Conservation (phyloP, 2,113 vertebrate genomes). For the Micromys minutus region DNA sequence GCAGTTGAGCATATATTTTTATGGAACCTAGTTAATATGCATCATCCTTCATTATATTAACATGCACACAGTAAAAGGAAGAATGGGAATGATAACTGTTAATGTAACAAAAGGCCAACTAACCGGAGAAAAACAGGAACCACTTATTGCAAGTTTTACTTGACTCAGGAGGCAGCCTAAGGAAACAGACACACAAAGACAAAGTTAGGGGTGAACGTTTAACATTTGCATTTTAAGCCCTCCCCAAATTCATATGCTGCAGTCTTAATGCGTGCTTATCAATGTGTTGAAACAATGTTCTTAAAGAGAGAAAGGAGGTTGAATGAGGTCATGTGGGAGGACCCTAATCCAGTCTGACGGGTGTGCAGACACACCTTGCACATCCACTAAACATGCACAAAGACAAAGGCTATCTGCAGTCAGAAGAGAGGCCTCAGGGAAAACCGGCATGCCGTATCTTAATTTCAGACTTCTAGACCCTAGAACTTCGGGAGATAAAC, state of each 20-base stretch:
- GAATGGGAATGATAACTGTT: no score
- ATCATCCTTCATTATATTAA: constrained; percentile 19
- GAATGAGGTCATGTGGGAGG: neutral
- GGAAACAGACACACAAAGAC: neutral
- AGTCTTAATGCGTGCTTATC: neutral
- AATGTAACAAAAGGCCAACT: neutral
- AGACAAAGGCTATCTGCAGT: neutral
- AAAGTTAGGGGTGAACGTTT: neutral
- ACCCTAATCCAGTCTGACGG: neutral
- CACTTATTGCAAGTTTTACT: neutral
- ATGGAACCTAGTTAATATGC: neutral
- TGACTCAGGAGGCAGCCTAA: neutral
- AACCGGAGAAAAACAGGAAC: neutral
- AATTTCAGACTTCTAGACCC: neutral
- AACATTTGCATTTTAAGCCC: neutral
- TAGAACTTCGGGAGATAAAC: neutral
- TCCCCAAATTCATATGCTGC: neutral
- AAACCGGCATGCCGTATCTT: neutral
- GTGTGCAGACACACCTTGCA: neutral
- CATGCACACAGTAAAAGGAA: no score
- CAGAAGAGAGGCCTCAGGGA: neutral
- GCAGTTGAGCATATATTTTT: neutral
- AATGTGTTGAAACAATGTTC: neutral
- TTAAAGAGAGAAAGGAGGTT: neutral
- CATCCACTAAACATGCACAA: neutral